Evolutionary conservation across 1,140 invertebrate genomes (phyloP).

Genomic region (Anoplophora glabripennis): DNA sequence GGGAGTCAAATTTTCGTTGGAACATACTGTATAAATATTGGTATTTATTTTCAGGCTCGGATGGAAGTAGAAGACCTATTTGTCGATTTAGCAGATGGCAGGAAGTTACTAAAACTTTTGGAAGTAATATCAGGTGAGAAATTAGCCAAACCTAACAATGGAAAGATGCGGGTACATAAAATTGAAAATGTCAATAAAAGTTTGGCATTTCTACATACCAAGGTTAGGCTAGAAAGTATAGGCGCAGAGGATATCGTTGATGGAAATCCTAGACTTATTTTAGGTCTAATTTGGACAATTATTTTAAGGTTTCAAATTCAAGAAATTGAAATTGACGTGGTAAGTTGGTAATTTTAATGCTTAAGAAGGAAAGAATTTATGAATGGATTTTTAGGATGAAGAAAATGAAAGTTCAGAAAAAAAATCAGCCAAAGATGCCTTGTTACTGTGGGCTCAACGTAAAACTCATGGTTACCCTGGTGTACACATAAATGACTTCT

Average conservation of each 20-base stretch:
- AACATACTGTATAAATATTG: not conserved
- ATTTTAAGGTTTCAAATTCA: slow-evolving; percentile 97
- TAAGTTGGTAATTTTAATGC: slow-evolving; percentile 53
- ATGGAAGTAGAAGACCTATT: slow-evolving; percentile 98
- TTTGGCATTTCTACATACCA: slow-evolving; percentile 94
- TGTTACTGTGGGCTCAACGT: slow-evolving; percentile 97
- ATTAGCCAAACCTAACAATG: slow-evolving; percentile 93
- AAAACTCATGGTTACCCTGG: slow-evolving; percentile 91
- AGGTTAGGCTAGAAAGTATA: slow-evolving; percentile 96
- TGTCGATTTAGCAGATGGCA: slow-evolving; percentile 92
- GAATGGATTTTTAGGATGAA: slow-evolving; percentile 71
- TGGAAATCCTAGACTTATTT: slow-evolving; percentile 91
- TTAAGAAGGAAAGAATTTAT: no score
- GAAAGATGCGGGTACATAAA: slow-evolving; percentile 97
- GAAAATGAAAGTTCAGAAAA: slow-evolving; percentile 97
- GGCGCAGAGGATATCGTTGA: slow-evolving; percentile 99
- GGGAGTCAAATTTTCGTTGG: no score
- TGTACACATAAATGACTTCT: slow-evolving; percentile 81
- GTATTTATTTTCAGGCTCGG: slow-evolving; percentile 62
- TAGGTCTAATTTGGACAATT: slow-evolving; percentile 98
- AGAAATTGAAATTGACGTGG: slow-evolving; percentile 97
- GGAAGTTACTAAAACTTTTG: slow-evolving; percentile 91
- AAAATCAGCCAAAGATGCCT: slow-evolving; percentile 97
- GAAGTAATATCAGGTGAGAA: slow-evolving; percentile 99
- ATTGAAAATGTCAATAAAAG: slow-evolving; percentile 99